These are phyloP conservation scores for Thecocarcelia acutangulata DNA, from an alignment of 2,888 invertebrate genomes.

Conservation along the genomic window DNA sequence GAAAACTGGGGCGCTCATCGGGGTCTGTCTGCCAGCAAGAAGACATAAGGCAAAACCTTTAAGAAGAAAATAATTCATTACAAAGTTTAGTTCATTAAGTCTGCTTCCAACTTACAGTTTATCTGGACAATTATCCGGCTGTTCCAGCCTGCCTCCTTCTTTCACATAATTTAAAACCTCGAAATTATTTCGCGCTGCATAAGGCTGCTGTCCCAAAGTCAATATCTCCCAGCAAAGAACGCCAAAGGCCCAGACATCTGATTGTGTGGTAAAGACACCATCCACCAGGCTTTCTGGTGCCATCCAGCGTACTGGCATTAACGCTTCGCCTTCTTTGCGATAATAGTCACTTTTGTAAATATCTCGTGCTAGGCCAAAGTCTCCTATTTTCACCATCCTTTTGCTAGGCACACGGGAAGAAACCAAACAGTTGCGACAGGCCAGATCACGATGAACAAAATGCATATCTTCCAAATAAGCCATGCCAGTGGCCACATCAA, in stretches of 20 bases:
- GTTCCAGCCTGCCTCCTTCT: slow-evolving; percentile 91
- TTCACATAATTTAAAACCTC: slow-evolving; percentile 95
- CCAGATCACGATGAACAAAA: slow-evolving; percentile 98
- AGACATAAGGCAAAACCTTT: slow-evolving; percentile 91
- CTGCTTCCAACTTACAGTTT: slow-evolving; percentile 84
- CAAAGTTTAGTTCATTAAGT: neutral
- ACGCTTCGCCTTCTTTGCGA: slow-evolving; percentile 94
- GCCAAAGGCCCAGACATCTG: slow-evolving; percentile 98
- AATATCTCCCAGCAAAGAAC: slow-evolving; percentile 98
- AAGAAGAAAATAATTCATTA: slow-evolving; percentile 67
- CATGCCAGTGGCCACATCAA: slow-evolving; percentile 97
- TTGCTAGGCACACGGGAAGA: slow-evolving; percentile 86
- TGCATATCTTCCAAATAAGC: slow-evolving; percentile 97
- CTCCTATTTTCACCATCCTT: slow-evolving; percentile 89
- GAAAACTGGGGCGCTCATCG: slow-evolving; percentile 93
- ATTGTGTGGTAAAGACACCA: slow-evolving; percentile 97
- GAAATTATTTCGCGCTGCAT: slow-evolving; percentile 94
- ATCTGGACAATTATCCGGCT: slow-evolving; percentile 92
- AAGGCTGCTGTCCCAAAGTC: slow-evolving; percentile 97
- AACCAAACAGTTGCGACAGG: slow-evolving; percentile 97
- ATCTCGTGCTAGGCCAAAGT: slow-evolving; percentile 97
- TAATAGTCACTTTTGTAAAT: slow-evolving; percentile 99
- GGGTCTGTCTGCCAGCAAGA: slow-evolving; percentile 94
- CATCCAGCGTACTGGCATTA: slow-evolving; percentile 99
- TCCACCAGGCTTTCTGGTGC: slow-evolving; percentile 97